Base-by-base conservation (phyloP, 2,888 invertebrate genomes). In the Poecilus cupreus region DNA sequence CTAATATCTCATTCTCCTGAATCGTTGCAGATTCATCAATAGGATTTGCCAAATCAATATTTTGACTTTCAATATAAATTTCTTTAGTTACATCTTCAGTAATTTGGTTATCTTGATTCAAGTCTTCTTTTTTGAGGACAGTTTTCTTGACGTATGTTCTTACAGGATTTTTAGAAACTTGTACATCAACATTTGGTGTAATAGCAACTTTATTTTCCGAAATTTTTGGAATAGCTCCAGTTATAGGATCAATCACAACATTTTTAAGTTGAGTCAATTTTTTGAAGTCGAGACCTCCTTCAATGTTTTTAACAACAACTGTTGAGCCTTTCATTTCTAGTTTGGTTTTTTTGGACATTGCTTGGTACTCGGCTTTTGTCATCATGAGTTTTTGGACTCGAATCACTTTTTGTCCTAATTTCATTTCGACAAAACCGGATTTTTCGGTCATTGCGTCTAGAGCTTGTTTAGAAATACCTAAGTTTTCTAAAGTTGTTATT, bases 301-400 rank as follows among this genome's bases (percentile, higher is more conserved):
- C 72, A n/a, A 24, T 46, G 51, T 74, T 81, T 43, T 43, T 39
- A 1, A 81, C 57, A 22, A 81, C 75, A 18, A 81, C 43, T 37
- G 57, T 75, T n/a, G 43, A 16, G 0, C 80, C 75, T 60, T 81
- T 81, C 75, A 81, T 18, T 81, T 81, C 80, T 3, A 81, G 8
- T 49, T 93, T 92, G n/a, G 93, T 94, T 84, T 93, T 90, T 85
- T 92, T 93, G 1, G 92, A 91, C 92, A 94, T 93, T 3, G 91
- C 92, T 83, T 92, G 93, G 18, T 93, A 92, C 86, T 94, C 93
- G 0, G 93, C 92, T 87, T 93, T 93, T 6, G 93, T 92, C 90
- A 94, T 91, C 1, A 93, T 91, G 51, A 93, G 91, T 86, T 93
- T 93, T 87, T 93, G 93, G 8, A 94, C 93, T 85, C 92, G 91